Percentiles rank a stretch among this genome's conserved stretches.
Evolutionary conservation across 2,113 vertebrate species (phyloP).

Genomic region (Trematocara variabile): DNA sequence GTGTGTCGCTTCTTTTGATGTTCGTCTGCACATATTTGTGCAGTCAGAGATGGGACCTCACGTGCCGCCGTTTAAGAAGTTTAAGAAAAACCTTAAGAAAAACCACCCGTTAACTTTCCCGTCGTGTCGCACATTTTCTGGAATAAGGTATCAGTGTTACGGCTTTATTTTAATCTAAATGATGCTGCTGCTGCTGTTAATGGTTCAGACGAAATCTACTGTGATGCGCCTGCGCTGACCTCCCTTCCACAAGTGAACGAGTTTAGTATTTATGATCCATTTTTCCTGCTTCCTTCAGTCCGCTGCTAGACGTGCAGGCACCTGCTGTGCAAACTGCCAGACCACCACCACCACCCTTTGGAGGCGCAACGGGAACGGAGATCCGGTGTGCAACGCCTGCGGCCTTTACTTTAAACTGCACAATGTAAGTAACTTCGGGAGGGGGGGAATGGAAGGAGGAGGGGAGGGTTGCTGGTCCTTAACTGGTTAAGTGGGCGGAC

Average conservation of each 20-base stretch:
- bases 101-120: neutral
- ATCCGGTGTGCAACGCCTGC: constrained; percentile 98
- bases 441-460: neutral
- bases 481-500: constrained; percentile 74
- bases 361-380: constrained; percentile 97
- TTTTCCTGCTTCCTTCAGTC: constrained; percentile 76
- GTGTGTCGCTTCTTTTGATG: constrained; percentile 37
- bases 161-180: neutral
- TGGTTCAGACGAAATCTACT: neutral
- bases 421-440: constrained; percentile 43
- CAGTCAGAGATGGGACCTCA: neutral
- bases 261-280: constrained; percentile 12
- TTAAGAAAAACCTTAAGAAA: neutral
- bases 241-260: neutral
- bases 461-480: constrained; percentile 7
- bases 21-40: constrained; percentile 8
- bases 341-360: constrained; percentile 98
- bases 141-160: neutral
- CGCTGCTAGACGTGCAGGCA: constrained; percentile 94
- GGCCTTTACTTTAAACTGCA: constrained; percentile 99
- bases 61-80: neutral
- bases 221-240: neutral
- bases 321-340: constrained; percentile 99
- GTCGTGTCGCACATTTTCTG: neutral
- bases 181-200: neutral